phyloP scores from a whole-genome alignment of 37 sponge, comb jelly and placozoan genomes.

The Aplysina aerophoba region DNA sequence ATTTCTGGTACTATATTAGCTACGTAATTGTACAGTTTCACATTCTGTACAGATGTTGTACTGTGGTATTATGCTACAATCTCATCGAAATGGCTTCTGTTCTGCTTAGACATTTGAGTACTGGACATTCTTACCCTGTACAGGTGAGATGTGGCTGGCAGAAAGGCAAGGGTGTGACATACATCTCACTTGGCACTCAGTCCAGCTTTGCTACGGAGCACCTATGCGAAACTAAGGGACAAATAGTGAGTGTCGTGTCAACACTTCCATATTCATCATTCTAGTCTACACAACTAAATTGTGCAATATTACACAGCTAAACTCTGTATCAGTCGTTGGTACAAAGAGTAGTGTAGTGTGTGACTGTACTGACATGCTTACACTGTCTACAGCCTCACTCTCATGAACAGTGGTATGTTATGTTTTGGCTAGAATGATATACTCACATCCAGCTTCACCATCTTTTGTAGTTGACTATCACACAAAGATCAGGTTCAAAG shows the following conservation, averaged over 20 bases:
- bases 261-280: no score
- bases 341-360: background rate
- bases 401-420: background rate
- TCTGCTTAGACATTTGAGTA: background rate
- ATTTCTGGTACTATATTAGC: no score
- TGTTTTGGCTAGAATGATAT: background rate
- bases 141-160: conserved; percentile 4
- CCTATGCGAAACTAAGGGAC: no score
- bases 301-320: no score
- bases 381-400: background rate
- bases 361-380: background rate
- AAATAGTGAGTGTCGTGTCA: no score
- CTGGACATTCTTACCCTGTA: background rate
- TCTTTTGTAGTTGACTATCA: conserved; percentile 10
- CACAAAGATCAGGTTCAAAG: background rate
- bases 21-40: no score
- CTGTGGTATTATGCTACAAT: no score
- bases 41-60: no score
- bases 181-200: background rate
- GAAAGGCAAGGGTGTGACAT: background rate
- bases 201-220: no score
- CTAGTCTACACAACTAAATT: no score
- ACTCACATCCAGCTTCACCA: background rate
- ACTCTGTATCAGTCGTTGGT: no score
- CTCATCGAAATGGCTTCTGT: background rate